Evolutionary conservation across 2,888 invertebrate genomes (phyloP).

Genomic region (Xanthorhoe designata): DNA sequence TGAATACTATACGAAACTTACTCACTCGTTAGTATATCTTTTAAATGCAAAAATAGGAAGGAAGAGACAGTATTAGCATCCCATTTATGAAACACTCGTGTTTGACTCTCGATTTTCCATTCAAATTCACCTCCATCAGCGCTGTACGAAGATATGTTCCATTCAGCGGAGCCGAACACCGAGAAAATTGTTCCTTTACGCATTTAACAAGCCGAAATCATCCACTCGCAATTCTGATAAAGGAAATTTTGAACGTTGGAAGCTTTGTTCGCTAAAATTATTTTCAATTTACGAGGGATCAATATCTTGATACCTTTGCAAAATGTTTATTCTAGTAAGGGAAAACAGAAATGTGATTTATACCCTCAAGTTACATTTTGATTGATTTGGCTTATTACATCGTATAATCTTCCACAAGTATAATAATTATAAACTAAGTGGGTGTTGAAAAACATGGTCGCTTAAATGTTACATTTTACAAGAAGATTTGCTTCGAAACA

Average conservation of each 20-base stretch:
- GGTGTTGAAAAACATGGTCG: not conserved
- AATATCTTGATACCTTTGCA: constrained; percentile 37
- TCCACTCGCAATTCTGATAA: constrained; percentile 49
- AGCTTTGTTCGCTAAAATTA: constrained; percentile 50
- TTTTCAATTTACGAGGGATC: constrained; percentile 46
- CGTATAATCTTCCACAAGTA: not conserved
- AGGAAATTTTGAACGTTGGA: constrained; percentile 43
- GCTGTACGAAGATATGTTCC: constrained; percentile 50
- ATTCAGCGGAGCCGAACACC: constrained; percentile 52
- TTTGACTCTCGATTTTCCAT: constrained; percentile 62
- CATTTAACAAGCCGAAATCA: constrained; percentile 52
- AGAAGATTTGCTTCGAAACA: constrained; percentile 27
- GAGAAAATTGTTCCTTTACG: constrained; percentile 52
- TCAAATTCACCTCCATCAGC: constrained; percentile 57
- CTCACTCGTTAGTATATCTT: constrained; percentile 1
- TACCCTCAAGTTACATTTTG: constrained; percentile 7
- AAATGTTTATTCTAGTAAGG: constrained; percentile 30
- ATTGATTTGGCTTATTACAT: constrained; percentile 13
- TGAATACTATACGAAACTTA: not conserved
- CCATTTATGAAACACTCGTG: constrained; percentile 52
- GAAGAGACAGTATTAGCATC: constrained; percentile 48
- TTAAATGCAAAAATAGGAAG: constrained; percentile 33
- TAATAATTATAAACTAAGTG: not conserved
- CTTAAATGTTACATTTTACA: not conserved
- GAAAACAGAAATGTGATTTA: constrained; percentile 32